Conservation (phyloP, 2,888 invertebrate genomes). For the Drosophila sordidula region DNA sequence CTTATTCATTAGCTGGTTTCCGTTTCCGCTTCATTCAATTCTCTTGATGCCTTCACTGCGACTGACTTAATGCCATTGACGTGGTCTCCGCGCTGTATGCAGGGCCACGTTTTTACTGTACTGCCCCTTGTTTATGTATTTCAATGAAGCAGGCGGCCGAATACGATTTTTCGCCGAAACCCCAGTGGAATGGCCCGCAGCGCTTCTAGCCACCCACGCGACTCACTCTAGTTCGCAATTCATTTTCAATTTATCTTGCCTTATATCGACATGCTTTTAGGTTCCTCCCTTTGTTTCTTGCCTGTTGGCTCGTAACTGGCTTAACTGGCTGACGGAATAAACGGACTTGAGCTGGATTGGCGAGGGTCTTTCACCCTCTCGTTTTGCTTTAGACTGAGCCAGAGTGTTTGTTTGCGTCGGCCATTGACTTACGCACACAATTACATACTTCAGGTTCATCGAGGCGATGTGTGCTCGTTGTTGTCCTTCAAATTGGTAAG, state of each 20-base stretch:
- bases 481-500: constrained; percentile 33
- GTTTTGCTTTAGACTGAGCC: constrained; percentile 8
- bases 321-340: constrained; percentile 54
- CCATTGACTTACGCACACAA: constrained; percentile 42
- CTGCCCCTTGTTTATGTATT: constrained; percentile 52
- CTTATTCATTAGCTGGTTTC: constrained; percentile 77
- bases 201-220: constrained; percentile 1
- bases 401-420: constrained; percentile 19
- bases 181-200: constrained; percentile 3
- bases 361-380: constrained; percentile 23
- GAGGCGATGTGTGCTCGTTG: constrained; percentile 6
- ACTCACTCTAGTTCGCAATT: constrained; percentile 67
- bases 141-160: constrained; percentile 42
- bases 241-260: constrained; percentile 81
- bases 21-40: constrained; percentile 79
- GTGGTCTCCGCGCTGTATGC: constrained; percentile 48
- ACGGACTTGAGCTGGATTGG: constrained; percentile 45
- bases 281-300: constrained; percentile 40
- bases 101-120: constrained; percentile 32
- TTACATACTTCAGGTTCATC: constrained; percentile 1
- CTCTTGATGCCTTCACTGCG: constrained; percentile 57
- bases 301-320: constrained; percentile 46
- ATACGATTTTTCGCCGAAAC: constrained; percentile 40
- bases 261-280: constrained; percentile 79
- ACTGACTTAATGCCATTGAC: constrained; percentile 76